phyloP scores from a whole-genome alignment of 2,113 vertebrate genomes.

The Nyctibius bracteatus region DNA sequence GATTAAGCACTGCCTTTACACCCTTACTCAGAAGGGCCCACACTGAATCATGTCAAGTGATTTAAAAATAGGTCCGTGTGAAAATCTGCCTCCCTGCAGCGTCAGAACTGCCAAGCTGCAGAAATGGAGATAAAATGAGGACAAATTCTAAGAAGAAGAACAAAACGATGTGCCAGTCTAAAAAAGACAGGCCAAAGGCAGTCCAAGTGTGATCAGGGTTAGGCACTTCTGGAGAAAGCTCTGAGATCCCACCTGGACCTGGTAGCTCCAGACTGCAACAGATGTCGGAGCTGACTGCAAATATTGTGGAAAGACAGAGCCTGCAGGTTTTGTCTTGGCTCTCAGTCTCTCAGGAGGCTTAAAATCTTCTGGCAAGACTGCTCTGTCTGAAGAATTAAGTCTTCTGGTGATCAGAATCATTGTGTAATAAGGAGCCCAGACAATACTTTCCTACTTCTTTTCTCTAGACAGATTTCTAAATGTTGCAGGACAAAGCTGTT shows the following conservation, averaged over 20 bases:
- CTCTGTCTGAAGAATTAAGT: neutral
- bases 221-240: neutral
- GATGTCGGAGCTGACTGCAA: neutral
- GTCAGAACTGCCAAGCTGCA: neutral
- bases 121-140: slow-evolving; percentile 30
- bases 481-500: neutral
- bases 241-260: neutral
- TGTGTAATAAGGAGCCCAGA: neutral
- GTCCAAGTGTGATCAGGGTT: neutral
- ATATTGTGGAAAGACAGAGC: neutral
- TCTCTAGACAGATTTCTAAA: neutral
- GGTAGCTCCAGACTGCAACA: neutral
- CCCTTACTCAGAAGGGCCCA: slow-evolving; percentile 26
- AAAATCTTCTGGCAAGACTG: neutral
- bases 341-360: neutral
- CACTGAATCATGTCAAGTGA: neutral
- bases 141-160: neutral
- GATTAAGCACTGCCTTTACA: neutral
- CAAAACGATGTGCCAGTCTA: neutral
- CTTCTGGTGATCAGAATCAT: neutral
- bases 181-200: neutral
- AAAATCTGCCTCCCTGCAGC: slow-evolving; percentile 34
- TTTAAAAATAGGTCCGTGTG: slow-evolving; percentile 45
- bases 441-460: neutral
- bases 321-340: neutral